Evolutionary conservation across 2,888 invertebrate genomes (phyloP).

Genomic region (Pheosia tremula): DNA sequence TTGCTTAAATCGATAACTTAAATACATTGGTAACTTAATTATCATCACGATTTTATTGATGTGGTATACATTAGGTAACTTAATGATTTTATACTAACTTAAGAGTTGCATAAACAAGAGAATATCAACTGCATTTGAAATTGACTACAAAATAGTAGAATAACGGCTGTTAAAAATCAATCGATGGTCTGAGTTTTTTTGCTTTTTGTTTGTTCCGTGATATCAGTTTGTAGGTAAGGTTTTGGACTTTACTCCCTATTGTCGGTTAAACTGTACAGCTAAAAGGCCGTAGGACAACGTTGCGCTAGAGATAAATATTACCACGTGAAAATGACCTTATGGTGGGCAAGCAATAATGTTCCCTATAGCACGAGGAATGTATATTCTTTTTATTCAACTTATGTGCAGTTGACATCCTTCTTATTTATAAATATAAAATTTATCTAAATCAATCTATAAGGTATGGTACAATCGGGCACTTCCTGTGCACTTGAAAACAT

Average conservation of each 20-base stretch:
- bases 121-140: not conserved
- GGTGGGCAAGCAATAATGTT: not conserved
- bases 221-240: too few species aligned
- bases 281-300: too few species aligned
- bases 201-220: too few species aligned
- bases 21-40: slow-evolving; percentile 26
- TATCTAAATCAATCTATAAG: not conserved
- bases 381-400: not conserved
- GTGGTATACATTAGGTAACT: slow-evolving; percentile 7
- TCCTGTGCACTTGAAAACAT: too few species aligned
- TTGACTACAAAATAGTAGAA: not conserved
- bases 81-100: not conserved
- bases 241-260: too few species aligned
- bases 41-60: slow-evolving; percentile 30
- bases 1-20: not conserved
- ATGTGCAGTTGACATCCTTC: not conserved
- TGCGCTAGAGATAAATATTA: too few species aligned
- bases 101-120: not conserved
- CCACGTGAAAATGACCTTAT: too few species aligned
- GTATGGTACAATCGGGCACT: too few species aligned
- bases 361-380: not conserved
- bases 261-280: too few species aligned
- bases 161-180: too few species aligned
- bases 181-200: too few species aligned
- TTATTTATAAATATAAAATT: not conserved